phyloP scores from a whole-genome alignment of 2,888 invertebrate species.

The Drosophila robusta region DNA sequence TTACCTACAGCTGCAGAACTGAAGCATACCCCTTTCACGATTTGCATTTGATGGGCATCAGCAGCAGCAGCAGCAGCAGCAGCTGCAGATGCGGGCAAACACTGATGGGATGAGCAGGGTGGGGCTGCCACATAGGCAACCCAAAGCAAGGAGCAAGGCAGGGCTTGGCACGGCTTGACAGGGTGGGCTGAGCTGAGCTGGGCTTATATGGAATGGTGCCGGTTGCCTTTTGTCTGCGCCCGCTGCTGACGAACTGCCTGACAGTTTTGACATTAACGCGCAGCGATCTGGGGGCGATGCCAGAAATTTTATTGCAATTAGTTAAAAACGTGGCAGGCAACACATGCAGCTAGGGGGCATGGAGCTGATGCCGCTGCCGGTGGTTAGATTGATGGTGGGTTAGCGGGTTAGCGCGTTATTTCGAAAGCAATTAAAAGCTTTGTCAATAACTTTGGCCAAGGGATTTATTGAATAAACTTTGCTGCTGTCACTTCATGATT shows the following conservation, averaged over 20 bases:
- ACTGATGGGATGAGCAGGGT: slow-evolving; percentile 20
- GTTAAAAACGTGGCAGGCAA: slow-evolving; percentile 48
- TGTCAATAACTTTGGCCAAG: slow-evolving; percentile 60
- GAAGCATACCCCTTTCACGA: background rate
- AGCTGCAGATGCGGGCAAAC: slow-evolving; percentile 20
- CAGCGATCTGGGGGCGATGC: slow-evolving; percentile 14
- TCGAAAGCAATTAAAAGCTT: slow-evolving; percentile 68
- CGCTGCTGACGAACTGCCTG: slow-evolving; percentile 40
- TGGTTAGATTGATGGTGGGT: slow-evolving; percentile 7
- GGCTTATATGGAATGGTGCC: slow-evolving; percentile 4
- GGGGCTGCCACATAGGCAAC: background rate
- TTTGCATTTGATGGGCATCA: background rate
- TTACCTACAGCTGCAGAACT: background rate
- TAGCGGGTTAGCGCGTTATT: slow-evolving; percentile 16
- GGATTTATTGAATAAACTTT: slow-evolving; percentile 67
- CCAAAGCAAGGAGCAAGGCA: background rate
- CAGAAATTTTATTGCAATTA: slow-evolving; percentile 62
- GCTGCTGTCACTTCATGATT: slow-evolving; percentile 44
- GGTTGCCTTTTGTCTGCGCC: slow-evolving; percentile 17
- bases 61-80: background rate
- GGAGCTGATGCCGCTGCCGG: background rate
- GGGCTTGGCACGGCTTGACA: background rate
- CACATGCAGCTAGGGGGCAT: slow-evolving; percentile 22
- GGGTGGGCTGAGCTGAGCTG: slow-evolving; percentile 1
- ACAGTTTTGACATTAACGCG: slow-evolving; percentile 50